Evolutionary conservation across 2,113 vertebrate genomes (phyloP), one percentile per base, ranked within the genome.

Genomic region (Apodemus speciosus): DNA sequence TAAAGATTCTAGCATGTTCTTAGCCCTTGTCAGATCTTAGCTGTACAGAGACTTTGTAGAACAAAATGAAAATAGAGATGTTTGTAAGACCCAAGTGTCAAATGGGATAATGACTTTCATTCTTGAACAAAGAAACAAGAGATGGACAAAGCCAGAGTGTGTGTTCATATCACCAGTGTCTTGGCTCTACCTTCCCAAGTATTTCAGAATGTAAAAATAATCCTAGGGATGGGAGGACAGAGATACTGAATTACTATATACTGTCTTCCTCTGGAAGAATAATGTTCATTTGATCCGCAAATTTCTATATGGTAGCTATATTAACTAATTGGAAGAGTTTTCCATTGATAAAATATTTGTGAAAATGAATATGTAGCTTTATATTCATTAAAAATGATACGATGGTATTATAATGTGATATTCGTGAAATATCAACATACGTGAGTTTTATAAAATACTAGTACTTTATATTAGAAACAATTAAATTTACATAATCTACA

Each of bases 391-490:
- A 73, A 73, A 76, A 40, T 56, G 9, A 46, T n/a, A 71, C 6
- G 13, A 88, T 25, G 21, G 49, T 62, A 72, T 62, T 85, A 66
- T 75, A 90, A 62, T 77, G 10, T 32, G 9, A 23, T 66, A 85
- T 30, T 75, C 40, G 86, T 11, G 14, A 81, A 76, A 1, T 90
- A 10, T 46, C 35, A 62, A 49, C 14, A 30, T 72, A 1, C 13
- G 72, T 87, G 91, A 38, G 58, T 95, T 88, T 62, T 87, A 84
- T 71, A 66, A 95, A 95, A 89, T 60, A 46, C 9, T 73, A 72
- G 43, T 83, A 75, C 21, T 53, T 88, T 85, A 85, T 49, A 56
- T 66, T 56, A 64, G 56, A 27, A 68, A 77, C 7, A 92, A 91
- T 35, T 89, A 46, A 27, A 43, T 73, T 56, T 73, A 32, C 72